Conservation (phyloP, 2,113 vertebrate genomes). For the Myodes glareolus region DNA sequence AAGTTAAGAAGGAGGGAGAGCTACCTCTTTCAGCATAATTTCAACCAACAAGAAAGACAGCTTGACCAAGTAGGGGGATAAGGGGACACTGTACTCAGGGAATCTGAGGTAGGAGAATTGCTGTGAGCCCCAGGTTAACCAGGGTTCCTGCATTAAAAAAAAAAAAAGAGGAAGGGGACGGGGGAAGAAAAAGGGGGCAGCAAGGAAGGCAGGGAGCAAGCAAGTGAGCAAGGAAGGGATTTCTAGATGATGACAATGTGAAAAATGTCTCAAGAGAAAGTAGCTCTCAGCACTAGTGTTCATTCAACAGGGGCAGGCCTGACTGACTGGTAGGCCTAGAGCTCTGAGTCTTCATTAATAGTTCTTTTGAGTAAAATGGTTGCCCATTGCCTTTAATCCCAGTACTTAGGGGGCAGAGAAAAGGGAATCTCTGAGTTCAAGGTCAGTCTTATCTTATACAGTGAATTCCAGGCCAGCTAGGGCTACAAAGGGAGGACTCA, state of each 20-base stretch:
- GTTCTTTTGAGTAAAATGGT: background rate
- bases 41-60: background rate
- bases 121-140: background rate
- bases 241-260: constrained; percentile 20
- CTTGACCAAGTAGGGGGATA: background rate
- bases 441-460: background rate
- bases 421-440: background rate
- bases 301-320: background rate
- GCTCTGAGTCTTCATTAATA: constrained; percentile 16
- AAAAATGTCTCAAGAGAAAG: constrained; percentile 17
- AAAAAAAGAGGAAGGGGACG: background rate
- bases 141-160: background rate
- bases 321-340: background rate
- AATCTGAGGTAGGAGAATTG: background rate
- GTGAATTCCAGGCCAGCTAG: background rate
- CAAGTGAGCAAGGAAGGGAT: background rate
- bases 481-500: background rate
- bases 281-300: background rate
- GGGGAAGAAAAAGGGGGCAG: too few species aligned
- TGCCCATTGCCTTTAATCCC: background rate
- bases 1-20: background rate
- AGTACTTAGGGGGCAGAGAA: background rate
- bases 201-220: background rate
- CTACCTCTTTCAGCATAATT: background rate
- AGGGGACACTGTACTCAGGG: background rate